These are phyloP conservation scores for Bettongia penicillata DNA, from an alignment of 2,113 vertebrate genomes.

Conservation along the genomic window DNA sequence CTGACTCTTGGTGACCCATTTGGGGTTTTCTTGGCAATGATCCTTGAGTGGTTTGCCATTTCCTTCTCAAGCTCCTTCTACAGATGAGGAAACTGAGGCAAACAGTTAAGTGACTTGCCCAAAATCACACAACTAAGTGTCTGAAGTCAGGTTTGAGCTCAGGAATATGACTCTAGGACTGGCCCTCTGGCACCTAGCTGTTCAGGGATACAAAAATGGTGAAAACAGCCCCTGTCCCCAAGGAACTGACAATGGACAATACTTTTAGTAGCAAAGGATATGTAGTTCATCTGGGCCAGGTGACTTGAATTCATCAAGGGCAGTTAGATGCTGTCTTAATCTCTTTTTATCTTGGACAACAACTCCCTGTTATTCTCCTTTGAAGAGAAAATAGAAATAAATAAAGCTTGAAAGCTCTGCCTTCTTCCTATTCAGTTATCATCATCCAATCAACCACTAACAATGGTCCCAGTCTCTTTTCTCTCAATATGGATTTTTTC, in stretches of 20 bases:
- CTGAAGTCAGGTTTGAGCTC: not conserved
- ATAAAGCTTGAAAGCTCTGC: no score
- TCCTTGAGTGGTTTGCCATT: not conserved
- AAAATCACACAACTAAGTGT: not conserved
- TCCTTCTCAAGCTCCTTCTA: not conserved
- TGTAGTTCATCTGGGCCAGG: not conserved
- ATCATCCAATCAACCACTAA: no score
- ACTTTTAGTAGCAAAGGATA: not conserved
- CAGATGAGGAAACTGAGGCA: not conserved
- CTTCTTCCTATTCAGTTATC: no score
- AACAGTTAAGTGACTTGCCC: not conserved
- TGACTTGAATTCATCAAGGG: not conserved
- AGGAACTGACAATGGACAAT: not conserved
- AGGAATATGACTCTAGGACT: not conserved
- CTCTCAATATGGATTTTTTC: no score
- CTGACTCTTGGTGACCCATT: not conserved
- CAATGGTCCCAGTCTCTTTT: no score
- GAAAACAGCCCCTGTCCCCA: not conserved
- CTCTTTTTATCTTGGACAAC: not conserved
- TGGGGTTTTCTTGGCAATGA: not conserved
- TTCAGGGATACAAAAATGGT: not conserved
- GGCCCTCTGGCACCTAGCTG: no score
- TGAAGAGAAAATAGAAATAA: no score
- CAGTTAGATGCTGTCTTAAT: not conserved
- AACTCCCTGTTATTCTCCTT: no score